phyloP scores from a whole-genome alignment of 2,113 vertebrate genomes.

The Alectura lathami region DNA sequence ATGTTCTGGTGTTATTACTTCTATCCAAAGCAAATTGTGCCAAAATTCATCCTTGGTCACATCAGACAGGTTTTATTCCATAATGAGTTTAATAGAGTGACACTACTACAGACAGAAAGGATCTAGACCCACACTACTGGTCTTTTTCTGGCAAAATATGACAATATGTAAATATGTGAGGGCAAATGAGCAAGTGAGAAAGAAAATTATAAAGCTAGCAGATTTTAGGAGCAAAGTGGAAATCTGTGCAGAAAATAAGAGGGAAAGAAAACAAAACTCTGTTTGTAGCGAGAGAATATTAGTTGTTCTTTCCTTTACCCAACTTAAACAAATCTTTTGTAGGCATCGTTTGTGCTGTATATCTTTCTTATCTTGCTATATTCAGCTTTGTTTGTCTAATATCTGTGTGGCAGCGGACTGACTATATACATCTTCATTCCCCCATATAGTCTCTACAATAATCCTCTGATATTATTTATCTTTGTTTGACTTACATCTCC shows the following conservation, averaged over 20 bases:
- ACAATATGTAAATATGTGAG: not conserved
- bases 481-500: constrained; percentile 65
- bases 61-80: not conserved
- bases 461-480: constrained; percentile 60
- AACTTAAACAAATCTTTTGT: not conserved
- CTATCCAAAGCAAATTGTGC: not conserved
- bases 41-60: not conserved
- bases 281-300: not conserved
- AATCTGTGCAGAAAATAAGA: not conserved
- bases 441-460: not conserved
- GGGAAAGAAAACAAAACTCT: not conserved
- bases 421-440: constrained; percentile 59
- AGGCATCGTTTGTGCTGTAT: not conserved
- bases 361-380: not conserved
- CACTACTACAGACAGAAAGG: not conserved
- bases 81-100: not conserved
- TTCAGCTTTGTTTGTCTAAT: constrained; percentile 45
- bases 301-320: not conserved
- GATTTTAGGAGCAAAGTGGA: not conserved
- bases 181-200: not conserved
- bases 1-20: not conserved
- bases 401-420: not conserved
- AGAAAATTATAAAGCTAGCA: not conserved
- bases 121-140: not conserved
- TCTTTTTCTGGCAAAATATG: not conserved